A percentile compares a stretch with the other conserved stretches of the same genome.
These are phyloP conservation scores for Philaenus spumarius DNA, from an alignment of 1,140 invertebrate genomes.

Conservation along the genomic window DNA sequence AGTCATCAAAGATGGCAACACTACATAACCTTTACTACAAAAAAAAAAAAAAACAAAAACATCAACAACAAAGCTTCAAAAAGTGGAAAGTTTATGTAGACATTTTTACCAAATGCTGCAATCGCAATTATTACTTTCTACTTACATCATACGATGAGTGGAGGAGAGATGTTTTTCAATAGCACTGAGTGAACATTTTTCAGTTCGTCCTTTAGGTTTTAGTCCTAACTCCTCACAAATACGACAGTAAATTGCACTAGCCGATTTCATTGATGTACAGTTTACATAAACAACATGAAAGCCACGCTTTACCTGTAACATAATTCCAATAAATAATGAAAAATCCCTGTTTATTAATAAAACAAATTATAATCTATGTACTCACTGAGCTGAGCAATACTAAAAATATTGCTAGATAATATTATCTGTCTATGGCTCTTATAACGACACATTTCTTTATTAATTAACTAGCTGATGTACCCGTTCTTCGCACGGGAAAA, in stretches of 20 bases:
- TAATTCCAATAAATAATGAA: constrained; percentile 17
- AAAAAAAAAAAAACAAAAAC: too few species aligned
- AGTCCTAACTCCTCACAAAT: constrained; percentile 59
- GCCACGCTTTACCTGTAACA: constrained; percentile 42
- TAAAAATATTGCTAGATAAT: not conserved
- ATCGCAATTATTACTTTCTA: too few species aligned
- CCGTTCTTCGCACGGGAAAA: too few species aligned
- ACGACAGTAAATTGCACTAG: constrained; percentile 61
- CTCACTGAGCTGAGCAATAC: too few species aligned
- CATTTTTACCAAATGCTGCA: too few species aligned
- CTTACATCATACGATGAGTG: constrained; percentile 58
- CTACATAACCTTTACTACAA: too few species aligned
- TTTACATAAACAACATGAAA: constrained; percentile 69
- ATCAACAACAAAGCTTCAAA: too few species aligned
- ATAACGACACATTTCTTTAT: not conserved
- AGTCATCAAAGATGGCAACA: too few species aligned
- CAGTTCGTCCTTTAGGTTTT: constrained; percentile 43
- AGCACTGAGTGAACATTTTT: constrained; percentile 51
- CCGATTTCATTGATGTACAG: constrained; percentile 71
- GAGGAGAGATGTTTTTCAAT: constrained; percentile 60
- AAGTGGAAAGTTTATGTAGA: too few species aligned
- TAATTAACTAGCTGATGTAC: too few species aligned
- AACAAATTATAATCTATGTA: constrained; percentile 4
- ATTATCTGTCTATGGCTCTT: too few species aligned
- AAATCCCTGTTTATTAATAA: not conserved